A percentile compares a stretch with the other conserved stretches of the same genome.
Conservation (phyloP, 2,888 invertebrate genomes). For the Balanococcus diminutus region DNA sequence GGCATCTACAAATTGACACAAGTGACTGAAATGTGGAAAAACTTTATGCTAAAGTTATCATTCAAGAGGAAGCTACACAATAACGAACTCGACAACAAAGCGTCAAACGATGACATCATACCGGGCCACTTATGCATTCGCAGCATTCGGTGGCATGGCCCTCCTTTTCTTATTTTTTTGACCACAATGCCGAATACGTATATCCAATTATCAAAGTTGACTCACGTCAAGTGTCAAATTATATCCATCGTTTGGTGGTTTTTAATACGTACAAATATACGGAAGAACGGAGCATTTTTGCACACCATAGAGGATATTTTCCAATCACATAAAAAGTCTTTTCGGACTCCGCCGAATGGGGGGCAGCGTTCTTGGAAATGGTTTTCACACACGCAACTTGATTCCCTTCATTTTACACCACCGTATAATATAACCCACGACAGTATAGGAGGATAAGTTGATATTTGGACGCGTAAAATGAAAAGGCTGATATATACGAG, state of each 20-base stretch:
- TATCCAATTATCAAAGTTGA: not conserved
- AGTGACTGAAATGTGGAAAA: no score
- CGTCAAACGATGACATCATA: not conserved
- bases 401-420: not conserved
- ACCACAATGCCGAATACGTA: not conserved
- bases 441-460: not conserved
- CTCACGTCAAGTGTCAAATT: slow-evolving; percentile 8
- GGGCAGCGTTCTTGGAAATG: not conserved
- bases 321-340: not conserved
- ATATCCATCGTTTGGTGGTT: not conserved
- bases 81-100: not conserved
- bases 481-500: not conserved
- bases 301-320: not conserved
- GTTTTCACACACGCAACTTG: not conserved
- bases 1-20: no score
- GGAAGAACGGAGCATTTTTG: not conserved
- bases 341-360: not conserved
- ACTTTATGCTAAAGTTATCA: no score
- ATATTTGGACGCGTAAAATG: not conserved
- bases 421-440: no score
- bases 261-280: not conserved
- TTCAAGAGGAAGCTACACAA: not conserved
- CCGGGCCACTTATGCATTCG: not conserved
- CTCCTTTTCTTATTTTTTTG: not conserved
- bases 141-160: no score